Conservation (phyloP, 2,888 invertebrate species). For the Eupithecia inturbata region DNA sequence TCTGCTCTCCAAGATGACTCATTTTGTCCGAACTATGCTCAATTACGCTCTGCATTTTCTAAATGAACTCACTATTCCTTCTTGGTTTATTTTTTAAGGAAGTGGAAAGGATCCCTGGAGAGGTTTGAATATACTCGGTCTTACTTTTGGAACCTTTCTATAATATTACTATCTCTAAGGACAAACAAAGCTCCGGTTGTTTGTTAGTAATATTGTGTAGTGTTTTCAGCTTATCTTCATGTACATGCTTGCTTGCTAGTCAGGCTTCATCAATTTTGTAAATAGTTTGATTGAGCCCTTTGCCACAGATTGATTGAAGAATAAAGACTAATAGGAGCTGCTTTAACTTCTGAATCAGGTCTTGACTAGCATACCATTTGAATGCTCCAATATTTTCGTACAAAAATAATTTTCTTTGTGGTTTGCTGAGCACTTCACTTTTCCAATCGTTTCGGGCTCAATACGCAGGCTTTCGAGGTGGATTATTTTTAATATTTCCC, state of each 20-base stretch:
- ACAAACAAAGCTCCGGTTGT: no score
- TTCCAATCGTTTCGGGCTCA: conserved; percentile 56
- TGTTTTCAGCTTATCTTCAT: not conserved
- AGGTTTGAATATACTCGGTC: not conserved
- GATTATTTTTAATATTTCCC: conserved; percentile 47
- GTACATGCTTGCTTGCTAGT: not conserved
- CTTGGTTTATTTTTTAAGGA: not conserved
- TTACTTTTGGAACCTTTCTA: not conserved
- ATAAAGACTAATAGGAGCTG: not conserved
- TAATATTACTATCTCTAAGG: no score
- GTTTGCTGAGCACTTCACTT: conserved; percentile 45
- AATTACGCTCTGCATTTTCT: conserved; percentile 11
- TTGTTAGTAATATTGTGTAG: not conserved
- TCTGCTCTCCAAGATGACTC: conserved; percentile 36
- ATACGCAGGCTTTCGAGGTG: conserved; percentile 52
- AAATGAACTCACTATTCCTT: not conserved
- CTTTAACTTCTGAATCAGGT: not conserved
- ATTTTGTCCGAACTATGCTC: conserved; percentile 27
- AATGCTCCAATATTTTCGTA: not conserved
- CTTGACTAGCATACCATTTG: not conserved
- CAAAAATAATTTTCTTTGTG: conserved; percentile 39
- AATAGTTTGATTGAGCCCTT: not conserved
- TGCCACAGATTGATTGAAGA: not conserved
- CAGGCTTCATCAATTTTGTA: no score
- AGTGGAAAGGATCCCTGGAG: not conserved